Evolutionary conservation across 1,140 invertebrate genomes (phyloP).

Genomic region (Heliconius nattereri): DNA sequence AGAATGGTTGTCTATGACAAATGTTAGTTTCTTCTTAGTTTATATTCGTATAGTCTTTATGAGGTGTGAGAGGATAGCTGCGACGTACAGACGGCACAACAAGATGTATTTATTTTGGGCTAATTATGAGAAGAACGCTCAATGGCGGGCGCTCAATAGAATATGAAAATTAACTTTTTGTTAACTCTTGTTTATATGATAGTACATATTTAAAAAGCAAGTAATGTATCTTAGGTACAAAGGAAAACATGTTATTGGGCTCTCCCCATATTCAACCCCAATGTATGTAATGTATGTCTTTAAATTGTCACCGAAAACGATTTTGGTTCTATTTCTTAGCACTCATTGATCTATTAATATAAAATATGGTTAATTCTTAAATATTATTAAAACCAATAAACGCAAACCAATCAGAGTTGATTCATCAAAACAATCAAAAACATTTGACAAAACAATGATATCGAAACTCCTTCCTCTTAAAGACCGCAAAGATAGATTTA

Average conservation of each 20-base stretch:
- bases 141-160: conserved; percentile 48
- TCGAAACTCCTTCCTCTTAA: not conserved
- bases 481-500: not conserved
- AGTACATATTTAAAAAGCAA: too few relatives aligned
- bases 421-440: not conserved
- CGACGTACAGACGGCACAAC: conserved; percentile 44
- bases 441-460: not conserved
- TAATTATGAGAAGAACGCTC: conserved; percentile 56
- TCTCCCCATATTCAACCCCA: too few relatives aligned
- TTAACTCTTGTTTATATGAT: too few relatives aligned
- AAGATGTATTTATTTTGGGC: conserved; percentile 59
- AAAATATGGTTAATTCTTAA: not conserved
- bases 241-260: too few relatives aligned
- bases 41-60: conserved; percentile 41
- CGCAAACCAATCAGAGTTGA: not conserved
- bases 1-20: conserved; percentile 23
- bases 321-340: too few relatives aligned
- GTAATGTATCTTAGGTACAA: too few relatives aligned
- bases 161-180: too few relatives aligned
- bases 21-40: conserved; percentile 35
- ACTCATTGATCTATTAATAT: not conserved
- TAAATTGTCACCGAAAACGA: too few relatives aligned
- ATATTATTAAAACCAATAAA: not conserved
- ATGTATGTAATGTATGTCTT: too few relatives aligned
- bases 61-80: conserved; percentile 55